A percentile compares a stretch with the other conserved stretches of the same genome.
Conservation (phyloP, 2,888 invertebrate genomes). For the Eueremaeus valkanovi region DNA sequence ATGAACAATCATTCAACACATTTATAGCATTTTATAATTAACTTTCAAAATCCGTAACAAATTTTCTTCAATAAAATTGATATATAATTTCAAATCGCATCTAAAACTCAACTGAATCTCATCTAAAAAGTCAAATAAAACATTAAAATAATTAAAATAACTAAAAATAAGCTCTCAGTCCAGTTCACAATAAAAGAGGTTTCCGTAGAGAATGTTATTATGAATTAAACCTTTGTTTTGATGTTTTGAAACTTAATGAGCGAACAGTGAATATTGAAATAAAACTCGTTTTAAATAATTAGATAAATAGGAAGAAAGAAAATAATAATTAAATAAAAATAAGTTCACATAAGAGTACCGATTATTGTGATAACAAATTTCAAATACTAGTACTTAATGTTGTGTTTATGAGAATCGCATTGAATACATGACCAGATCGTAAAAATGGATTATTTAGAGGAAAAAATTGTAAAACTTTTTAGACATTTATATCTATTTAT, state of each 20-base stretch:
- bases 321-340: background rate
- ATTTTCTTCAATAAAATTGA: too few relatives aligned
- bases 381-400: too few relatives aligned
- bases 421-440: slow-evolving; percentile 30
- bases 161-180: background rate
- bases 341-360: too few relatives aligned
- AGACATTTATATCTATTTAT: too few relatives aligned
- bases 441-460: background rate
- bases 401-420: background rate
- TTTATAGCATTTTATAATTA: background rate
- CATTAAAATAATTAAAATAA: background rate
- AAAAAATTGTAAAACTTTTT: background rate
- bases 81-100: too few relatives aligned
- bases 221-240: background rate
- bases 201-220: background rate
- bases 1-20: slow-evolving; percentile 1
- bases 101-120: too few relatives aligned
- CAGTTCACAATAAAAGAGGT: background rate
- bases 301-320: background rate
- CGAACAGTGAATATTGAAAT: background rate
- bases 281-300: background rate
- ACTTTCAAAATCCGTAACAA: background rate
- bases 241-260: too few relatives aligned
- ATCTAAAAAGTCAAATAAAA: too few relatives aligned
- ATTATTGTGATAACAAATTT: too few relatives aligned